Base-by-base conservation (phyloP, 2,797 vertebrate genomes). In the Zenarchopterus dispar region DNA sequence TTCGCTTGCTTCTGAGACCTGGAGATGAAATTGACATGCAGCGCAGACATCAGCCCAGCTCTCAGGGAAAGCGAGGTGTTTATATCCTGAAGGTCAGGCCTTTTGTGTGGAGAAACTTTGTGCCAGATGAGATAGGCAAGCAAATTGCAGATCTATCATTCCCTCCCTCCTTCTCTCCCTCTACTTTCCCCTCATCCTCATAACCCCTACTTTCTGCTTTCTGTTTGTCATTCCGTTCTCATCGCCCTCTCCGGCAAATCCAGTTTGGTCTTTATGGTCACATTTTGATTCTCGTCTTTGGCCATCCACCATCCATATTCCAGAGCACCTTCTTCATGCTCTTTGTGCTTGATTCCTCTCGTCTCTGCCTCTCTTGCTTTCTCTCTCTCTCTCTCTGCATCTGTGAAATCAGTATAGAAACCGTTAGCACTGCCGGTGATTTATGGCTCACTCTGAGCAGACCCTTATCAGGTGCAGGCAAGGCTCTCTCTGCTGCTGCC, bases 391-490 rank as follows among this genome's bases (percentile, higher is more conserved):
- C 36, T 39, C 36, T 39, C 36, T 39, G 36, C 36, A 39, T 39
- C 62, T 73, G 69, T 94, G 94, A 95, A 95, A 95, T 94, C 93
- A 93, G 91, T 69, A 84, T 91, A 94, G 92, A 88, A 89, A 93
- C 91, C 89, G 93, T 91, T 89, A 91, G 92, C 93, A 90, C 89
- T 56, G 62, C 2, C 41, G 79, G 90, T 99, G 97, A 99, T 97
- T 98, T 97, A 99, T 97, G 92, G 84, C 92, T 93, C 92, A 94
- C 93, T 96, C 96, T 92, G 93, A 92, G 94, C 92, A 65, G 92
- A 90, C 91, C 93, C 96, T 98, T 98, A 98, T 98, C 96, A 94
- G 95, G 93, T 94, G 95, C 94, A 92, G 94, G 95, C 96, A 96
- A 75, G 86, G 72, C 86, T 87, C 91, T 94, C 94, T 92, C 92